Evolutionary conservation across 35 echinoderm and acorn worm genomes (phyloP).

Genomic region (Apostichopus californicus): DNA sequence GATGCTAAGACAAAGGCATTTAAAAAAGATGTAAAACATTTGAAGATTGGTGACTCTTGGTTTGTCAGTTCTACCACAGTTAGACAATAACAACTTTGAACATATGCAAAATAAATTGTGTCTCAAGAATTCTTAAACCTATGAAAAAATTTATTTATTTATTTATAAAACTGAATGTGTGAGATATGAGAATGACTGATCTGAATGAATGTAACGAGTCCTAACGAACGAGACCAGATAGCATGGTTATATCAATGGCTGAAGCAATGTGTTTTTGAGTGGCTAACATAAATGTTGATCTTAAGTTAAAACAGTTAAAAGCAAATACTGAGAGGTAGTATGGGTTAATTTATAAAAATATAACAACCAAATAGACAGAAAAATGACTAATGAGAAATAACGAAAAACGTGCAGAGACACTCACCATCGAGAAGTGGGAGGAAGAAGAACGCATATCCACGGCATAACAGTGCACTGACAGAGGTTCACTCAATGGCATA

Average conservation of each 20-base stretch:
- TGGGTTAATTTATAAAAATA: too few relatives aligned
- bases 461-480: conserved; percentile 27
- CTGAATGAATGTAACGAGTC: background rate
- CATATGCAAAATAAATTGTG: too few relatives aligned
- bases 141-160: background rate
- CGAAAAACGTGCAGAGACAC: too few relatives aligned
- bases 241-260: conserved; percentile 29
- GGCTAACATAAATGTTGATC: background rate
- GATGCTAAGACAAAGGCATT: too few relatives aligned
- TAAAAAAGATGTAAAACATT: too few relatives aligned
- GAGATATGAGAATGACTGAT: background rate
- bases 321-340: background rate
- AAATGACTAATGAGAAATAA: too few relatives aligned
- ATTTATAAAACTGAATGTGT: background rate
- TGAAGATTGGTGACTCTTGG: too few relatives aligned
- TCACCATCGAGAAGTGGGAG: too few relatives aligned
- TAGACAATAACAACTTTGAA: too few relatives aligned
- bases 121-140: too few relatives aligned
- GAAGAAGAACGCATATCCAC: background rate
- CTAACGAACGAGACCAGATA: background rate
- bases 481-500: conserved; percentile 5
- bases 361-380: too few relatives aligned
- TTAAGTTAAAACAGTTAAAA: conserved; percentile 8
- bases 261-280: conserved; percentile 24
- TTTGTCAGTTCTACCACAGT: too few relatives aligned